Evolutionary conservation across 2,113 vertebrate genomes (phyloP).

Genomic region (Dryoscopus gambensis): DNA sequence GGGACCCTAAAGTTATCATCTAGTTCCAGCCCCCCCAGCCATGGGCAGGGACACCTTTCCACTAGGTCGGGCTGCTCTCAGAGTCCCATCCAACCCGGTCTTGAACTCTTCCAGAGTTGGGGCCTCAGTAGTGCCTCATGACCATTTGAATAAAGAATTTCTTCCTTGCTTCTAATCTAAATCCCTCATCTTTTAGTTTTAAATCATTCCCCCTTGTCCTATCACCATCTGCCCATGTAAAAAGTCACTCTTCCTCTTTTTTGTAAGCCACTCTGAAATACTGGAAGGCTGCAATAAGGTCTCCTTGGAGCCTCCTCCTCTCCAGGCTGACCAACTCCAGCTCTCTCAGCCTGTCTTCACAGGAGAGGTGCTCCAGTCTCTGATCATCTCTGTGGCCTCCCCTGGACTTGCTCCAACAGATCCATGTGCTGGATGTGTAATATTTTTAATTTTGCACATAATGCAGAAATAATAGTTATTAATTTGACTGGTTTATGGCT

Average conservation of each 20-base stretch:
- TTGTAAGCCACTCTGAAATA: not conserved
- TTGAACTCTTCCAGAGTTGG: not conserved
- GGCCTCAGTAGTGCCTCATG: no score
- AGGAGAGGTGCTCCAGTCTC: not conserved
- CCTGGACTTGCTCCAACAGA: fast-evolving
- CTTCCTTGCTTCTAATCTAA: not conserved
- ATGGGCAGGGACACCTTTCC: not conserved
- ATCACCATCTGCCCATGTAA: not conserved
- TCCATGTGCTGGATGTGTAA: not conserved
- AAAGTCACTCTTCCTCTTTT: not conserved
- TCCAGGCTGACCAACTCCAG: not conserved
- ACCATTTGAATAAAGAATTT: not conserved
- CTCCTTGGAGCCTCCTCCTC: not conserved
- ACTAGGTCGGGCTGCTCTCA: not conserved
- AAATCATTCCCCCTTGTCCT: not conserved
- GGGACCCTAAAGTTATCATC: not conserved
- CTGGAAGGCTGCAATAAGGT: not conserved
- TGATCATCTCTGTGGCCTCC: no score
- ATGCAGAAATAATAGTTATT: not conserved
- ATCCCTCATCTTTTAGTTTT: not conserved
- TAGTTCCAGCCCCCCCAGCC: not conserved
- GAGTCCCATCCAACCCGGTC: not conserved
- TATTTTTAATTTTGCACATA: not conserved
- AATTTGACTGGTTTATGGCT: not conserved
- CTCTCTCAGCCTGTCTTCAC: not conserved